Conservation (phyloP, 2,888 invertebrate species). For the Drosophila mimetica region DNA sequence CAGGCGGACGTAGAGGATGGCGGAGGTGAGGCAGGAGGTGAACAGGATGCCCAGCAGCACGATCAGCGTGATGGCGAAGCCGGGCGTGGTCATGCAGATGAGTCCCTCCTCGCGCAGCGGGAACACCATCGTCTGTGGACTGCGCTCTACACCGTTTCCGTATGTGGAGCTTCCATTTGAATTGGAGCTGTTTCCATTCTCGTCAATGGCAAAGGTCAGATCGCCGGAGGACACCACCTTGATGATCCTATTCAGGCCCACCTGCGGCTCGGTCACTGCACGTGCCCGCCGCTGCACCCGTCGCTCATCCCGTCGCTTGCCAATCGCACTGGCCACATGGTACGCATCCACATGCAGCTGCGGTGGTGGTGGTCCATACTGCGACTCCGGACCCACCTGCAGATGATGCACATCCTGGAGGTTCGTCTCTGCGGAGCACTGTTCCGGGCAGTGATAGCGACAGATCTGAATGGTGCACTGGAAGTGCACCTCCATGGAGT, state of each 20-base stretch:
- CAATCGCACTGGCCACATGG: conserved; percentile 86
- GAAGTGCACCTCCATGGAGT: conserved; percentile 98
- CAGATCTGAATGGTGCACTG: conserved; percentile 98
- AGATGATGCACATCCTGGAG: conserved; percentile 87
- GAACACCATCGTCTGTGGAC: conserved; percentile 89
- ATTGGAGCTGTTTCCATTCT: conserved; percentile 85
- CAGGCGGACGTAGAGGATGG: conserved; percentile 92
- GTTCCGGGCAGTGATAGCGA: conserved; percentile 96
- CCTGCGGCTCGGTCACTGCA: conserved; percentile 87
- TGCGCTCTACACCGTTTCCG: conserved; percentile 68
- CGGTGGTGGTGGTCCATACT: conserved; percentile 90
- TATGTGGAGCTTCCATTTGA: background rate
- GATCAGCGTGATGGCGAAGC: conserved; percentile 94
- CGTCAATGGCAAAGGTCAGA: conserved; percentile 92
- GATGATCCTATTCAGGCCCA: conserved; percentile 95
- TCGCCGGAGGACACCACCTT: conserved; percentile 96
- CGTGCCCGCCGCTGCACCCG: conserved; percentile 88
- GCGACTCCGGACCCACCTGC: conserved; percentile 86
- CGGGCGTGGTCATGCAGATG: conserved; percentile 97
- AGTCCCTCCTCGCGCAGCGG: conserved; percentile 89
- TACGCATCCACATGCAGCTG: conserved; percentile 87
- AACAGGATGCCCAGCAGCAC: conserved; percentile 92
- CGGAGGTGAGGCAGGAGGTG: conserved; percentile 93
- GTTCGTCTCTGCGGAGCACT: conserved; percentile 91
- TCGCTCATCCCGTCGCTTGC: conserved; percentile 89